Base-by-base conservation (phyloP, 2,797 vertebrate species). In the Ispidina picta region DNA sequence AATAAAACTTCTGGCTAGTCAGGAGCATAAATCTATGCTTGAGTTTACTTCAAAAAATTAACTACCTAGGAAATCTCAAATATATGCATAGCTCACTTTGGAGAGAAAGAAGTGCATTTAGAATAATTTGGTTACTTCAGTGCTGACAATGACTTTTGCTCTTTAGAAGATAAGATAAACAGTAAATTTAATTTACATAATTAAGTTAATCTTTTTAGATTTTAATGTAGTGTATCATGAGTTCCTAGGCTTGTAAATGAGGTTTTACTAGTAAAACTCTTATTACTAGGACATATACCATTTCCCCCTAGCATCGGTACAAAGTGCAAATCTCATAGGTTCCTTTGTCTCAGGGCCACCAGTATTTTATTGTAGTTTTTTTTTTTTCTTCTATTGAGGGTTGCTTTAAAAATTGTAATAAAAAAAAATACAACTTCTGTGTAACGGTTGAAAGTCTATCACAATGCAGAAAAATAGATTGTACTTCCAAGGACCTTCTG, bases 381-480 rank as follows among this genome's bases (percentile, higher is more conserved):
- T 22, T 31, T 97, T 92, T 62, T 48, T 25, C 59, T 88, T 80
- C 93, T 95, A 88, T 92, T 94, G 82, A 96, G 89, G 96, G 72
- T 95, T 92, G 83, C 84, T 97, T 97, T 90, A 96, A 97, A 97
- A 94, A 95, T 93, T 89, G 88, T 96, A 94, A 97, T 97, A 96
- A 97, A 95, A 72, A 39, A 39, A 39, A 39, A 83, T 65, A 58
- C 78, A 96, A 95, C 93, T 97, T 96, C 88, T 93, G 76, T 96
- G 93, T 95, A 97, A 97, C 28, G 92, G 94, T 97, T 97, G 96
- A 97, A 96, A 97, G 89, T 96, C 95, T 97, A 97, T 98, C 97
- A 96, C 98, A 98, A 98, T 98, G 97, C 97, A 96, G 97, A 97
- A 97, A 98, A 98, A 98, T 98, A 98, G 97, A 98, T 96, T 98